Evolutionary conservation across 2,888 invertebrate species (phyloP), one percentile per base, ranked within the genome.

Genomic region (Pantelozetes paolii): DNA sequence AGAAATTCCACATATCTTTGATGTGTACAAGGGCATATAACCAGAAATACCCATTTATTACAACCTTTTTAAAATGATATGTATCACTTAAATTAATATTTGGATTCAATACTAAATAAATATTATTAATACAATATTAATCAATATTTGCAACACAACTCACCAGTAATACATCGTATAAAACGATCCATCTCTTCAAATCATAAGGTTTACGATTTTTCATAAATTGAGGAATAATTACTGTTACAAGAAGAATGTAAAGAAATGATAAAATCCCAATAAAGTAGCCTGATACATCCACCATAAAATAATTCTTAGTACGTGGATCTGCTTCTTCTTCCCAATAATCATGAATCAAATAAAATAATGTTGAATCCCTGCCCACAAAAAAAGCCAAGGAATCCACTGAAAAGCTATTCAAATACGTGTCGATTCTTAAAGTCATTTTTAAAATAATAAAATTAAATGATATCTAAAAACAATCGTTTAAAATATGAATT

Each of bases 81-180:
- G 5, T n/a, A 50, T 11, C 20, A 6, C 5, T n/a, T 6, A 50
- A n/a, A n/a, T n/a, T n/a, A n/a, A n/a, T n/a, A n/a, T n/a, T n/a
- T n/a, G n/a, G n/a, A n/a, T n/a, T n/a, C n/a, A n/a, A n/a, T n/a
- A n/a, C n/a, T n/a, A n/a, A n/a, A 50, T 50, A 18, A 50, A 50
- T n/a, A 6, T 50, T 5, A 8, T 6, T 50, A 11, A 50, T 11
- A 18, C 18, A 50, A 50, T 50, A 8, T 18, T 18, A 18, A 20
- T 50, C 18, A n/a, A 40, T 40, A n/a, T n/a, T n/a, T n/a, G n/a
- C n/a, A n/a, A n/a, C n/a, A n/a, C n/a, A 2, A 36, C 30, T 70
- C 64, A 72, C 72, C 62, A 72, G 30, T 18, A 72, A n/a, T 1
- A 67, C 20, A 40, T 72, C 32, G n/a, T 62, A 72, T 11, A 9